A percentile compares a stretch with the other conserved stretches of the same genome.
These are phyloP conservation scores for Coreius guichenoti DNA, from an alignment of 2,797 vertebrate species.

Conservation along the genomic window DNA sequence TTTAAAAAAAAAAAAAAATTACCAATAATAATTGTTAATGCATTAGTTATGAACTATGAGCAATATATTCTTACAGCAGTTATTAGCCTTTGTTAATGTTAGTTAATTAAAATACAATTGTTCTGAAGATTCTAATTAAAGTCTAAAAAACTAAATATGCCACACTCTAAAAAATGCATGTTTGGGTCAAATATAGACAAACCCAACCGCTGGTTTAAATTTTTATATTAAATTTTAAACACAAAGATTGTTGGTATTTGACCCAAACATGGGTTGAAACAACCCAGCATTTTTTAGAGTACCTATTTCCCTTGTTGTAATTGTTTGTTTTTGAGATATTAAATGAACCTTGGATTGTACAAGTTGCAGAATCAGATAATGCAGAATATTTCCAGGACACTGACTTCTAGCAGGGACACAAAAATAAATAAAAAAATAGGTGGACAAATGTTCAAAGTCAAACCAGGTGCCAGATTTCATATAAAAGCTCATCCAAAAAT, in stretches of 20 bases:
- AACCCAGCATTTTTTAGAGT: not conserved
- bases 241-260: not conserved
- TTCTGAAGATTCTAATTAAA: not conserved
- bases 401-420: not conserved
- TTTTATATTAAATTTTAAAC: not conserved
- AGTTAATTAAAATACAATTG: not conserved
- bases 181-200: not conserved
- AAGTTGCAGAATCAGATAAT: not conserved
- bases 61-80: not conserved
- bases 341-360: not conserved
- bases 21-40: too few species aligned
- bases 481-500: conserved; percentile 55
- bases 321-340: not conserved
- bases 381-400: not conserved
- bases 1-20: not conserved
- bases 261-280: not conserved
- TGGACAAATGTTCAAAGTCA: conserved; percentile 53
- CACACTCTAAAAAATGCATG: not conserved
- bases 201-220: not conserved
- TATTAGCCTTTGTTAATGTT: not conserved
- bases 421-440: conserved; percentile 2
- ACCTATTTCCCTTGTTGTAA: not conserved
- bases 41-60: not conserved
- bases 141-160: not conserved
- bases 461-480: conserved; percentile 54